A percentile compares a stretch with the other conserved stretches of the same genome.
Conservation (phyloP, 1,140 invertebrate genomes). For the Trissolcus basalis region DNA sequence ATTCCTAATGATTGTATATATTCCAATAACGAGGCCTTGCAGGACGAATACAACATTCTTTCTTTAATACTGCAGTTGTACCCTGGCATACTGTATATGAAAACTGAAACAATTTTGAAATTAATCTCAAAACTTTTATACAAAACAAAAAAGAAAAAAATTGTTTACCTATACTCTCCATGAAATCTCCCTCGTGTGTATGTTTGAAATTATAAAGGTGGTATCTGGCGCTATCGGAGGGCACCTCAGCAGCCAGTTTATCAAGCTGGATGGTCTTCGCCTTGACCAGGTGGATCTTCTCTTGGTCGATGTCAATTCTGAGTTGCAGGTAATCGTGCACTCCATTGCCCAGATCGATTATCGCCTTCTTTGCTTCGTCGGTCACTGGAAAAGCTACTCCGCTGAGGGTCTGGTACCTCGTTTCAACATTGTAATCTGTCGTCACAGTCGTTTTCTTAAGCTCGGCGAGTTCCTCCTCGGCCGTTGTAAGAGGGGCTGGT, state of each 20-base stretch:
- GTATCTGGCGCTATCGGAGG: slow-evolving; percentile 90
- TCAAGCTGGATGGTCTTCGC: slow-evolving; percentile 78
- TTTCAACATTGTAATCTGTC: slow-evolving; percentile 88
- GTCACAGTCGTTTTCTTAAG: slow-evolving; percentile 85
- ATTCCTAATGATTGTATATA: slow-evolving; percentile 87
- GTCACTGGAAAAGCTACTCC: slow-evolving; percentile 96
- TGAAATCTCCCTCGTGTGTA: slow-evolving; percentile 92
- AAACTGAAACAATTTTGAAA: slow-evolving; percentile 81
- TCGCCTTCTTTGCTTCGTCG: slow-evolving; percentile 84
- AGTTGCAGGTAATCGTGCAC: slow-evolving; percentile 86
- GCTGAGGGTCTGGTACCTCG: slow-evolving; percentile 92
- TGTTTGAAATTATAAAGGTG: slow-evolving; percentile 95
- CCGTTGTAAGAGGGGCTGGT: slow-evolving; percentile 90
- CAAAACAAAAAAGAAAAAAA: too few relatives aligned
- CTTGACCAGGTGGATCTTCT: slow-evolving; percentile 85
- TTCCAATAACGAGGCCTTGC: slow-evolving; percentile 91
- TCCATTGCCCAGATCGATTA: slow-evolving; percentile 81
- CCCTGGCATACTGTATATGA: slow-evolving; percentile 98
- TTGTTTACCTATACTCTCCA: slow-evolving; percentile 90
- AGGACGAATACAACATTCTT: slow-evolving; percentile 98
- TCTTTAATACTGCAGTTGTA: slow-evolving; percentile 96
- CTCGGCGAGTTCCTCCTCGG: slow-evolving; percentile 92
- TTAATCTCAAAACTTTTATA: background rate
- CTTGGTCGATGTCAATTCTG: slow-evolving; percentile 86
- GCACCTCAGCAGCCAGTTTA: slow-evolving; percentile 85